These are phyloP conservation scores for Idris sp. DNA, from an alignment of 1,140 invertebrate species.

Conservation along the genomic window DNA sequence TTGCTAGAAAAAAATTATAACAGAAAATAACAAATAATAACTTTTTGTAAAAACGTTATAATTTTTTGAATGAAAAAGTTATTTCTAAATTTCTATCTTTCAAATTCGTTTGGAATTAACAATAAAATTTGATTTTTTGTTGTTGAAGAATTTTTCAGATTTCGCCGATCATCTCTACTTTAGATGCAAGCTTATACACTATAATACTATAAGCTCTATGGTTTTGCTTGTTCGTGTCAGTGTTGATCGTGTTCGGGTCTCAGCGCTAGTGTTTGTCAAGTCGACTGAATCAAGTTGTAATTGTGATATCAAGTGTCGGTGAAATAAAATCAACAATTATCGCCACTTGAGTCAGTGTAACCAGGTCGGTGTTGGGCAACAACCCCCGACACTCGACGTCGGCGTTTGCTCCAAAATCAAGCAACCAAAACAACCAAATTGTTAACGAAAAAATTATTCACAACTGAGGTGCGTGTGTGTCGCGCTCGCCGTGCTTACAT, in stretches of 20 bases:
- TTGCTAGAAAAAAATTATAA: too few species aligned
- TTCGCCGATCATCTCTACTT: too few species aligned
- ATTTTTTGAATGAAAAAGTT: too few species aligned
- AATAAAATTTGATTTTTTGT: too few species aligned
- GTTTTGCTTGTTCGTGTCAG: too few species aligned
- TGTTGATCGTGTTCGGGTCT: conserved; percentile 21
- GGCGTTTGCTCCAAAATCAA: conserved; percentile 12
- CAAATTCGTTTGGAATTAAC: too few species aligned
- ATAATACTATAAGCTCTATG: too few species aligned
- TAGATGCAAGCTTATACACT: too few species aligned
- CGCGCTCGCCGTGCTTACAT: conserved; percentile 7
- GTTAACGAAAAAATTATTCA: conserved; percentile 17
- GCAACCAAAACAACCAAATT: conserved; percentile 14
- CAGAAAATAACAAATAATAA: too few species aligned
- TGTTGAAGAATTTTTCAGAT: too few species aligned
- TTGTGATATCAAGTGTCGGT: conserved; percentile 22
- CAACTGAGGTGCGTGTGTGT: conserved; percentile 31
- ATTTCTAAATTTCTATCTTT: too few species aligned
- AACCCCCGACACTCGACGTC: conserved; percentile 5
- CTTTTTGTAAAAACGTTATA: too few species aligned
- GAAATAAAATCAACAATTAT: conserved; percentile 17
- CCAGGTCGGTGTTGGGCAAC: conserved; percentile 13
- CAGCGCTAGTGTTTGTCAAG: conserved; percentile 33
- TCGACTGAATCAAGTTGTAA: conserved; percentile 19
- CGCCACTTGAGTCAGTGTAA: conserved; percentile 1